Evolutionary conservation across 2,888 invertebrate species (phyloP), one percentile per base, ranked within the genome.

Genomic region (Drosophila suboccidentalis): DNA sequence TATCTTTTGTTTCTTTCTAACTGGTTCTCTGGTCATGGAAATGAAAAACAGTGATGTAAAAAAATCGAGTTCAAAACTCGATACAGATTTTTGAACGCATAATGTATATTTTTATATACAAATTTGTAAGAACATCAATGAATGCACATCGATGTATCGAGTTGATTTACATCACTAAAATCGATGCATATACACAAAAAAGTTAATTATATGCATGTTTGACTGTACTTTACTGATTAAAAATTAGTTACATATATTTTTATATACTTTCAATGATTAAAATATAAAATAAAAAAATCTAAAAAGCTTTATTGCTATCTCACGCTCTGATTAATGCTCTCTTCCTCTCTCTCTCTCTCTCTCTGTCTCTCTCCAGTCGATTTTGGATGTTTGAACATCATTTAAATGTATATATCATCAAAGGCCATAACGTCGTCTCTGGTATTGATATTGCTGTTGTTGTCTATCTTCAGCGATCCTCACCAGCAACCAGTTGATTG

Each of bases 391-490:
- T 29, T 29, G 1, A 8, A 8, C 29, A 29, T 22, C 22, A 44
- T n/a, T 8, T n/a, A 15, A 2, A 15, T 39, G 5, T 39, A 26
- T 11, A 19, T 2, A 47, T 49, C 5, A 22, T 54, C 22, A 59
- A 29, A 49, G 22, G 19, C 49, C 53, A 41, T 17, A 38, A 15
- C 54, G 19, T 50, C 54, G 19, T 50, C 41, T 51, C 15, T 49
- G 47, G 17, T 17, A 57, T 49, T 32, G 17, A 32, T 32, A 47
- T 19, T 36, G 55, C 5, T 4, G 13, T 38, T 34, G 41, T 11
- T n/a, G 15, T 10, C 29, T n/a, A 15, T 51, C 19, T 43, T 69
- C 41, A 76, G 34, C 74, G 63, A 36, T 76, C 75, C 2, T 78
- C 79, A n/a, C 43, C 53, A 10, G 47, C 32, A 3, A 9, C 39